phyloP scores from a whole-genome alignment of 2,113 vertebrate species.

The Pedionomus torquatus region DNA sequence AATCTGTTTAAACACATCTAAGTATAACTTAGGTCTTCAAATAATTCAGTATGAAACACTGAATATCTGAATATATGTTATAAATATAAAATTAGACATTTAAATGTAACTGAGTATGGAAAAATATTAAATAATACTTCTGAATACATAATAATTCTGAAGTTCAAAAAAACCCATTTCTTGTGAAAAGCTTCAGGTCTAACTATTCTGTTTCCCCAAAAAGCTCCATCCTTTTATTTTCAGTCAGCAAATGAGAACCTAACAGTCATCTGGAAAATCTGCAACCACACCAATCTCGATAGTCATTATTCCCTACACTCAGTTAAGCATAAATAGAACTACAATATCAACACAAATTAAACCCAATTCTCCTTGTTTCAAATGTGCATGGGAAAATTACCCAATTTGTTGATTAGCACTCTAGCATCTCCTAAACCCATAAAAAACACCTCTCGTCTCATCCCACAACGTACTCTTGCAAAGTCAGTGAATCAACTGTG shows the following conservation, averaged over 20 bases:
- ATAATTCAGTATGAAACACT: not conserved
- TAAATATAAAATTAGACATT: not conserved
- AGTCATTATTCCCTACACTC: not conserved
- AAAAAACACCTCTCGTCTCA: not conserved
- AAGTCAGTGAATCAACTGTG: accelerated
- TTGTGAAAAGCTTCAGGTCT: not conserved
- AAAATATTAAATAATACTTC: not conserved
- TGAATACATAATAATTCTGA: not conserved
- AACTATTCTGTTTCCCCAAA: not conserved
- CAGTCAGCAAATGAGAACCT: not conserved
- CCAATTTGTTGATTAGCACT: not conserved
- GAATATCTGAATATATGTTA: not conserved
- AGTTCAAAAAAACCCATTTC: not conserved
- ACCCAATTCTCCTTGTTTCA: not conserved
- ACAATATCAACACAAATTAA: not conserved
- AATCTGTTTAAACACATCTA: not conserved
- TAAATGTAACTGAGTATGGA: not conserved
- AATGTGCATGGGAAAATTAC: not conserved
- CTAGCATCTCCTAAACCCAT: not conserved
- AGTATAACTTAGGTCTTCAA: not conserved
- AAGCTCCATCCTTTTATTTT: not conserved
- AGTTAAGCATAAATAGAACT: not conserved
- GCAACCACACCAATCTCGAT: not conserved
- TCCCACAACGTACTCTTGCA: accelerated
- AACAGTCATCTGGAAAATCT: not conserved